These are phyloP conservation scores for Parapsyche elsis DNA, from an alignment of 1,140 invertebrate species.

Conservation along the genomic window DNA sequence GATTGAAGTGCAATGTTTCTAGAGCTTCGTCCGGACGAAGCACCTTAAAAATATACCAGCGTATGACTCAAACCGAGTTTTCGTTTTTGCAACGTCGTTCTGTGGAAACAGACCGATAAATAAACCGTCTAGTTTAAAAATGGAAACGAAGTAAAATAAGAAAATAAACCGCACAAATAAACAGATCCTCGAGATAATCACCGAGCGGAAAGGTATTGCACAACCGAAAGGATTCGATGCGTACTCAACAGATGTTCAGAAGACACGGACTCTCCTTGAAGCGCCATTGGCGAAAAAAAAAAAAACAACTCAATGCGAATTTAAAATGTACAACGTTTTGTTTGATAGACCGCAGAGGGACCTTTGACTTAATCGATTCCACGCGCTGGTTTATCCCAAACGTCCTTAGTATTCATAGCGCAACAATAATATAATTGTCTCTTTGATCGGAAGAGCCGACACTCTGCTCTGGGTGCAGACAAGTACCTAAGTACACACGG, in stretches of 20 bases:
- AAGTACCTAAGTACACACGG: no score
- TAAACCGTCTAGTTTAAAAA: conserved; percentile 33
- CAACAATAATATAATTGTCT: neutral
- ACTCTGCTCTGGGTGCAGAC: neutral
- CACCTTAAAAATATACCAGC: conserved; percentile 2
- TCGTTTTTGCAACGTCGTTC: conserved; percentile 8
- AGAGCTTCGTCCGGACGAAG: neutral
- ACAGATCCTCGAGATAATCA: neutral
- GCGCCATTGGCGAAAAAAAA: neutral
- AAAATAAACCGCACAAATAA: neutral
- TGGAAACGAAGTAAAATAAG: neutral
- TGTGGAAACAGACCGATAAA: conserved; percentile 15
- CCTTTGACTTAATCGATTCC: neutral
- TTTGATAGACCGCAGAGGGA: neutral
- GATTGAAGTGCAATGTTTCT: no score
- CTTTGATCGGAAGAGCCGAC: neutral
- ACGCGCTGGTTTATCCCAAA: conserved; percentile 8
- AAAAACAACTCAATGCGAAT: neutral
- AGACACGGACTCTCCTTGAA: no score
- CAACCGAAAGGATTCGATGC: neutral
- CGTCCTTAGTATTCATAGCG: conserved; percentile 2
- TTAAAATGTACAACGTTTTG: neutral
- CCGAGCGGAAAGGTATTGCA: neutral
- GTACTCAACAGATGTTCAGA: neutral
- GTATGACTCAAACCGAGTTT: conserved; percentile 7